Evolutionary conservation across 2,113 vertebrate genomes (phyloP).

Genomic region (Sphaerodactylus townsendi): DNA sequence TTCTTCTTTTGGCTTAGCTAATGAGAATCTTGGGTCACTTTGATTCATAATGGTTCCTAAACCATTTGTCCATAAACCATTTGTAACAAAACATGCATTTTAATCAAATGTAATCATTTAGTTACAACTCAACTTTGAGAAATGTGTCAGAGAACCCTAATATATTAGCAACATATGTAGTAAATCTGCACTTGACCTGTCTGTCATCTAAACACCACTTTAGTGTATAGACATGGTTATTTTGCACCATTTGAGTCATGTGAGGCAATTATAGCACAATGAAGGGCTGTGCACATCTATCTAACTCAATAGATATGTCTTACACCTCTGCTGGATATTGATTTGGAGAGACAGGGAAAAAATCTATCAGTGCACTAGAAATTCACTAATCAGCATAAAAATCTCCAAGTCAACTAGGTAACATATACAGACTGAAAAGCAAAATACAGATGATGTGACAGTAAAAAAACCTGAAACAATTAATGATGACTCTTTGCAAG

Average conservation of each 20-base stretch:
- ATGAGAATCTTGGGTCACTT: neutral
- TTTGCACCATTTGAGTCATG: neutral
- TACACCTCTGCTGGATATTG: neutral
- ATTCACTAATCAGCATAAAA: conserved; percentile 14
- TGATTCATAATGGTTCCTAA: neutral
- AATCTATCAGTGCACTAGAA: neutral
- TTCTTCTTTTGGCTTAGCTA: neutral
- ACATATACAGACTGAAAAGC: neutral
- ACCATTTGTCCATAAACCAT: neutral
- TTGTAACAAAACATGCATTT: neutral
- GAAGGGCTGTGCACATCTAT: neutral
- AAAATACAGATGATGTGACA: neutral
- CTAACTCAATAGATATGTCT: neutral
- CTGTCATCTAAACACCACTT: neutral
- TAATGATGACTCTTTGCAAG: neutral
- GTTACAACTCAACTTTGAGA: neutral
- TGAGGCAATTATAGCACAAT: neutral
- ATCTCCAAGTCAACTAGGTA: neutral
- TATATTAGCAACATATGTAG: neutral
- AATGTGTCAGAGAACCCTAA: neutral
- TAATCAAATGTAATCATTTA: neutral
- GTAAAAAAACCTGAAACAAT: neutral
- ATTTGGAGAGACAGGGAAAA: conserved; percentile 9
- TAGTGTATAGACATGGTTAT: neutral
- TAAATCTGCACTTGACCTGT: conserved; percentile 3